Evolutionary conservation across 1,140 invertebrate genomes (phyloP), one percentile per base, ranked within the genome.

Genomic region (Neodiprion fabricii): DNA sequence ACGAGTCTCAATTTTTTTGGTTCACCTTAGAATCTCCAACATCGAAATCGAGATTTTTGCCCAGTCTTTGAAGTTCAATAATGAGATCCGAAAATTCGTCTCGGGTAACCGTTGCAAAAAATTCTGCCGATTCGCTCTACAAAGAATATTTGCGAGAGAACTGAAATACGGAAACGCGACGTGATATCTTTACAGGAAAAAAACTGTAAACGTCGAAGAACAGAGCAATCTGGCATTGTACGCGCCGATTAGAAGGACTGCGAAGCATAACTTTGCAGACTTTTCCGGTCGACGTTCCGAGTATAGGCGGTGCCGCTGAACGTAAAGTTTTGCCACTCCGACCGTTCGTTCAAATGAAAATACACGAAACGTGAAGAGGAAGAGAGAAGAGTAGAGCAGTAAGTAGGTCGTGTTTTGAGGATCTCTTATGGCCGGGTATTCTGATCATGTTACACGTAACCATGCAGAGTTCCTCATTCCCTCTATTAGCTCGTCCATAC

Each of bases 381-480:
- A 40, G 28, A 17, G 53, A 17, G 53, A 9, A 61, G 50, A 14
- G 10, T 10, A 53, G 53, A 61, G 5, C 53, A 4, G 53, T 61
- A 61, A 61, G 53, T 61, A 61, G 53, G 53, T 61, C 53, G 53
- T 17, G 53, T 61, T 61, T 61, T 61, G 53, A 61, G 9, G 53
- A 61, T 61, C 53, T 61, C 11, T 12, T 61, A 17, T 61, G n/a
- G 28, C 28, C 28, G 28, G 28, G 28, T 40, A 40, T 40, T 40
- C 28, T 40, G 28, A 40, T 40, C 28, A 40, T 40, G 28, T 40
- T 40, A 40, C 28, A 40, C 28, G 28, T 5, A 40, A 40, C 28
- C 28, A 40, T 5, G 28, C 0, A 40, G 5, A 40, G 28, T 40
- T 40, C 2, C 28, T 40, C 28, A 40, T 40, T 40, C 28, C 2